Conservation (phyloP, 2,888 invertebrate species). For the Coecobrya sp. region DNA sequence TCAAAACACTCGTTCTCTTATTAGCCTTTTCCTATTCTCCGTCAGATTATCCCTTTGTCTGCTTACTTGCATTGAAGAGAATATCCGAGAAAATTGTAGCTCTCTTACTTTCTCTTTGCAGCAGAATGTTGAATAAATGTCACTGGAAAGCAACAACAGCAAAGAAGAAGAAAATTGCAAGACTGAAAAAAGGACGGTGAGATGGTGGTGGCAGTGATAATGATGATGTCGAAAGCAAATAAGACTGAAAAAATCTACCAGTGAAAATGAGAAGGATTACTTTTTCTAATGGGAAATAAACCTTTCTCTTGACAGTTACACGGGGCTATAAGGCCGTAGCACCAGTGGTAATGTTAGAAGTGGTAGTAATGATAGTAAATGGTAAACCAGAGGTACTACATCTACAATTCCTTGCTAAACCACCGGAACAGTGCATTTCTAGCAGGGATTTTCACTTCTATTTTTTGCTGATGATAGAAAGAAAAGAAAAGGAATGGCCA, state of each 20-base stretch:
- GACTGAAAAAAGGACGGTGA: slow-evolving; percentile 46
- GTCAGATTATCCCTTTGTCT: slow-evolving; percentile 54
- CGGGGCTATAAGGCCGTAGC: slow-evolving; percentile 15
- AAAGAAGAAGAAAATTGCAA: not conserved
- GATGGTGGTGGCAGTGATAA: slow-evolving; percentile 16
- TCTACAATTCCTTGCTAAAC: slow-evolving; percentile 3
- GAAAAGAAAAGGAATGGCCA: slow-evolving; percentile 3
- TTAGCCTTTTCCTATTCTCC: slow-evolving; percentile 41
- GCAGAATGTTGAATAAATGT: slow-evolving; percentile 51
- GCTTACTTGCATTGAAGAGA: not conserved
- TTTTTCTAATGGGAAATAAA: slow-evolving; percentile 70
- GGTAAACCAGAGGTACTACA: slow-evolving; percentile 31
- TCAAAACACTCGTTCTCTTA: slow-evolving; percentile 2
- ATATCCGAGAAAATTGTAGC: not conserved
- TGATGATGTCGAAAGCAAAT: slow-evolving; percentile 46
- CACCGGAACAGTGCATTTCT: slow-evolving; percentile 32
- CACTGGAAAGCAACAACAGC: slow-evolving; percentile 33
- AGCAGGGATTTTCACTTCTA: slow-evolving; percentile 41
- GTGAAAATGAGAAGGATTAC: slow-evolving; percentile 75
- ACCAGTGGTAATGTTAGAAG: not conserved
- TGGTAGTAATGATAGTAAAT: slow-evolving; percentile 16
- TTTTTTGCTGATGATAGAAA: slow-evolving; percentile 42
- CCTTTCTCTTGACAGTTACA: slow-evolving; percentile 63
- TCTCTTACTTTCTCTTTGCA: not conserved
- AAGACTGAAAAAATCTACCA: slow-evolving; percentile 58